Evolutionary conservation across 2,888 invertebrate genomes (phyloP), one percentile per base, ranked within the genome.

Genomic region (Lepidonotus clava): DNA sequence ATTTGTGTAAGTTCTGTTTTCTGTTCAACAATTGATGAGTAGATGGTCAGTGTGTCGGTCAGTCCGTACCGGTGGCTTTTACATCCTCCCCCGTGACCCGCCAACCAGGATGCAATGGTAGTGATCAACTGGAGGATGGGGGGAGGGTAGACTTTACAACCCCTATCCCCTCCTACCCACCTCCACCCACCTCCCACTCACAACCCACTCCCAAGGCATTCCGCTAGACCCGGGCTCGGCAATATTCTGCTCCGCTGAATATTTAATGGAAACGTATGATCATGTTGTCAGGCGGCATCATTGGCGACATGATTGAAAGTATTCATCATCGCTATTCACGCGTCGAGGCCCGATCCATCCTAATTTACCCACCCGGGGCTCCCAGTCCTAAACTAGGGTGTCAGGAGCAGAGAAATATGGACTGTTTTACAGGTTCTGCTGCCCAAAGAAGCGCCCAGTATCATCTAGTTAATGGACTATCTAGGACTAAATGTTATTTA

Each of bases 221-320:
- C 76, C 40, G 28, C 36, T 38, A 76, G 40, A 36, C 38, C 76
- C 32, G n/a, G 8, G 38, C 40, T n/a, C 6, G 38, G 76, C 76
- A 76, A 76, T 76, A 76, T 40, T 76, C 38, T 40, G 76, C 76
- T 76, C 76, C 76, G 24, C 38, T 80, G 80, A 41, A 80, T 80
- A 80, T 18, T 80, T 80, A 80, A 80, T 80, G 46, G 80, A 46
- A 46, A 80, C 46, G 80, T 80, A 80, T 80, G 80, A 80, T 80
- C 46, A 51, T 46, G 46, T 80, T 80, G 80, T 80, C 46, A 46
- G 46, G 24, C 51, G 14, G 46, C 41, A 80, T 80, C 80, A 80
- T 28, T 41, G 51, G 24, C 28, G 32, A 80, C 41, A 51, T 80
- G 80, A 51, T 51, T 46, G 80, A 80, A 51, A 28, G 51, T 32